A percentile compares a stretch with the other conserved stretches of the same genome.
Conservation (phyloP, 2,888 invertebrate species). For the Portevinia maculata region DNA sequence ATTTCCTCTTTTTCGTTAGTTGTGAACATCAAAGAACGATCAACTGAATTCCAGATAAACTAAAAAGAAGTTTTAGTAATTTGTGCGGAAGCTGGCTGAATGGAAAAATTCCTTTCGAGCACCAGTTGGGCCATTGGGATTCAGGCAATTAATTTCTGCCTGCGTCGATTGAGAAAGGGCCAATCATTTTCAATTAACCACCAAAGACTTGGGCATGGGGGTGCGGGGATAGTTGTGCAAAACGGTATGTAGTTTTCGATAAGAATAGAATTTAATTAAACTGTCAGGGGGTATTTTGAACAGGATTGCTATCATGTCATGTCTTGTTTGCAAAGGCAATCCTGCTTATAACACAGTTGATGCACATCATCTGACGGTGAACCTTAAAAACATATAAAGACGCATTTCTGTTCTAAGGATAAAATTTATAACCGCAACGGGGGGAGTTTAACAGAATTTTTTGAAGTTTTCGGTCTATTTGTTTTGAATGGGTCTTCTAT, state of each 20-base stretch:
- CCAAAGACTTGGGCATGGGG: too few relatives aligned
- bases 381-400: too few relatives aligned
- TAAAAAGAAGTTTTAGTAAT: conserved; percentile 9
- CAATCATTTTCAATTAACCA: conserved; percentile 59
- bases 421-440: too few relatives aligned
- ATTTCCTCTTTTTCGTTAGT: background rate
- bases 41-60: conserved; percentile 34
- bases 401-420: too few relatives aligned
- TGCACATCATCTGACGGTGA: too few relatives aligned
- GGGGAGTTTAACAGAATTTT: too few relatives aligned
- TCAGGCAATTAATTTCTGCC: conserved; percentile 33
- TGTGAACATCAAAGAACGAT: conserved; percentile 56
- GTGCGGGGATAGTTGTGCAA: conserved; percentile 32
- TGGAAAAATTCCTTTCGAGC: conserved; percentile 61
- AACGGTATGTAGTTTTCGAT: conserved; percentile 7
- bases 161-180: conserved; percentile 10
- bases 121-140: conserved; percentile 43
- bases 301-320: too few relatives aligned
- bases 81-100: background rate
- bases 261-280: conserved; percentile 8
- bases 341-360: too few relatives aligned
- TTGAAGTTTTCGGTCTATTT: too few relatives aligned
- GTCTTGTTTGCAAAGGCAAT: too few relatives aligned
- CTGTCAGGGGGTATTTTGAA: background rate
- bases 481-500: too few relatives aligned